Conservation (phyloP, 2,113 vertebrate species). For the Rallus limicola region DNA sequence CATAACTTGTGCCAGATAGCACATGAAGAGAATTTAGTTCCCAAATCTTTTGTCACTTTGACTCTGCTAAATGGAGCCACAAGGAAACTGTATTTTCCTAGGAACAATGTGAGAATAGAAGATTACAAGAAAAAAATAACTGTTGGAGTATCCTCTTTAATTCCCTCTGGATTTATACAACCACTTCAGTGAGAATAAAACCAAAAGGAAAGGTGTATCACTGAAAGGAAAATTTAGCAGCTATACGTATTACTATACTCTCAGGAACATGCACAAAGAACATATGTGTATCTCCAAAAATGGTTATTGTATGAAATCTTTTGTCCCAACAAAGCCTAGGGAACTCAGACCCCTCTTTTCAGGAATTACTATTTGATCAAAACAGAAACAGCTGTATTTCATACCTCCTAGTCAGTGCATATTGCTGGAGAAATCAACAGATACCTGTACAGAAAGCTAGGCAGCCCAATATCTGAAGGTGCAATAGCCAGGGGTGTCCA, state of each 20-base stretch:
- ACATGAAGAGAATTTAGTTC: background rate
- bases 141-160: constrained; percentile 18
- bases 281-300: background rate
- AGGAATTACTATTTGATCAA: background rate
- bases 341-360: background rate
- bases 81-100: background rate
- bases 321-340: background rate
- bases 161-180: constrained; percentile 33
- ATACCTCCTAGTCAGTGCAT: background rate
- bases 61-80: background rate
- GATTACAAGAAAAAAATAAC: constrained; percentile 36
- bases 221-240: constrained; percentile 4
- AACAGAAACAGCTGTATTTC: background rate
- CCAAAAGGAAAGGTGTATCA: background rate
- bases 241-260: background rate
- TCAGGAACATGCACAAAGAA: constrained; percentile 18
- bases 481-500: background rate
- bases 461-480: background rate
- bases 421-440: background rate
- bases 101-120: background rate
- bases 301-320: background rate
- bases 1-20: background rate
- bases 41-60: background rate
- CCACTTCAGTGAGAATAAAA: constrained; percentile 34
- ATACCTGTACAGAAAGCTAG: background rate